Conservation (phyloP, 2,113 vertebrate species). For the Megaceryle maxima region DNA sequence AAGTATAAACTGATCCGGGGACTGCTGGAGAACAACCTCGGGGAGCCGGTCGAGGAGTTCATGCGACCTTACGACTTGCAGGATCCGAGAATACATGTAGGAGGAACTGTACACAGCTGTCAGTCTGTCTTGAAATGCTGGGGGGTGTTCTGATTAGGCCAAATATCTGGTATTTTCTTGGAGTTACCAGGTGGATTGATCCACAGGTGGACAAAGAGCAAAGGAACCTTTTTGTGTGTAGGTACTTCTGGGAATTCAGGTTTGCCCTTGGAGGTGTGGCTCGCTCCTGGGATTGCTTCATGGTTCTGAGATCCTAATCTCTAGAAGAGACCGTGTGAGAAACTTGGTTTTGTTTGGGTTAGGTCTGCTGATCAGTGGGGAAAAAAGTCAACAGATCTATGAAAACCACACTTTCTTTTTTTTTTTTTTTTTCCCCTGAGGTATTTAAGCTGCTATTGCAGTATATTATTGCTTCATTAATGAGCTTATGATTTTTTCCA, state of each 20-base stretch:
- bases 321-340: neutral
- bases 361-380: neutral
- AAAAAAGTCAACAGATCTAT: neutral
- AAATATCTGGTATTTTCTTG: neutral
- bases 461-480: neutral
- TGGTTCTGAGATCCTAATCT: neutral
- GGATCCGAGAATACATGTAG: slow-evolving; percentile 93
- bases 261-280: neutral
- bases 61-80: slow-evolving; percentile 94
- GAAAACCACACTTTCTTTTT: neutral
- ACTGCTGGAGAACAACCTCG: slow-evolving; percentile 92
- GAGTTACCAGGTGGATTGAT: neutral
- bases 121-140: neutral
- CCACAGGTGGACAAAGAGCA: too few relatives aligned
- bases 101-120: neutral
- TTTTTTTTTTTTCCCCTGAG: neutral
- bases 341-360: neutral
- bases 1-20: slow-evolving; percentile 93
- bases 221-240: neutral
- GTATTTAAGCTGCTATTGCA: neutral
- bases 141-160: neutral
- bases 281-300: neutral
- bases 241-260: neutral
- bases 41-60: slow-evolving; percentile 94
- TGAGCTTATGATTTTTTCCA: neutral